A percentile compares a stretch with the other conserved stretches of the same genome.
These are phyloP conservation scores for Neopelma chrysocephalum DNA, from an alignment of 2,797 vertebrate species.

Conservation along the genomic window DNA sequence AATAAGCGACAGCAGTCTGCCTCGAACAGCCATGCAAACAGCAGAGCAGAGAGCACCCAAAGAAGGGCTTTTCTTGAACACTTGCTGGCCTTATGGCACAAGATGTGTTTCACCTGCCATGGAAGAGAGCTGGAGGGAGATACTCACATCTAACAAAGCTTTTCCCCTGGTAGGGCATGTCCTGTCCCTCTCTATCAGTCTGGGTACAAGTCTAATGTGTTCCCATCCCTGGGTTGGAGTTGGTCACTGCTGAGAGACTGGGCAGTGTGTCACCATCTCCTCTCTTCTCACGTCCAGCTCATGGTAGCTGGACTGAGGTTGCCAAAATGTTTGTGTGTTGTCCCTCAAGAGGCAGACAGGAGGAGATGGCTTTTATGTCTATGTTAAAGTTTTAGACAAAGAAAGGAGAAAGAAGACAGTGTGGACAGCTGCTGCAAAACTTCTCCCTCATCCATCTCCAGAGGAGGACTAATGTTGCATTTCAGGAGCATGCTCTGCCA, in stretches of 20 bases:
- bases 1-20: conserved; percentile 51
- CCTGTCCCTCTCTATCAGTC: neutral
- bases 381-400: neutral
- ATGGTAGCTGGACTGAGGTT: neutral
- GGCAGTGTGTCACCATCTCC: neutral
- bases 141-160: neutral
- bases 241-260: neutral
- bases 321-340: neutral
- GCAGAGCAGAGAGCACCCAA: neutral
- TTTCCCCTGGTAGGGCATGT: neutral
- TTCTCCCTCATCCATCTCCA: neutral
- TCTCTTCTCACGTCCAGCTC: neutral
- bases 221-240: neutral
- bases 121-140: neutral
- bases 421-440: neutral
- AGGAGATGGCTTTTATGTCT: neutral
- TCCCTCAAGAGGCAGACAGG: neutral
- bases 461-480: neutral
- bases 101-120: neutral
- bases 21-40: neutral
- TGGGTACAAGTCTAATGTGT: neutral
- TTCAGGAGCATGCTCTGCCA: neutral
- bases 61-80: neutral
- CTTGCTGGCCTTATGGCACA: neutral
- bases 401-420: neutral